Evolutionary conservation across 2,797 vertebrate species (phyloP).

Genomic region (Peromyscus attwateri): DNA sequence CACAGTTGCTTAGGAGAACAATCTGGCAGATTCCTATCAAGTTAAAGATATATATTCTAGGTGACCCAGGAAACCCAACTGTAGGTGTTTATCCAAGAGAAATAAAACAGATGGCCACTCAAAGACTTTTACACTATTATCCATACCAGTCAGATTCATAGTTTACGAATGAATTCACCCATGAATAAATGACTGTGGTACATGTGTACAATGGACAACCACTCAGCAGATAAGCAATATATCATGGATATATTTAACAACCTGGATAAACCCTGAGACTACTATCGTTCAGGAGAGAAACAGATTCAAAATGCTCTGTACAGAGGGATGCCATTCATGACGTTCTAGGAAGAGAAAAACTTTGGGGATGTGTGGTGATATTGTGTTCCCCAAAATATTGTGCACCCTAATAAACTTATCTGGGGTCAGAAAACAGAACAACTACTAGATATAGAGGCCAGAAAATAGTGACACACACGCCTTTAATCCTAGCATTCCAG

Average conservation of each 20-base stretch:
- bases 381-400: too few relatives aligned
- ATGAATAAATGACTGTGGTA: neutral
- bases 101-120: slow-evolving; percentile 14
- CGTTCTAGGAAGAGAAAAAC: neutral
- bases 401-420: too few relatives aligned
- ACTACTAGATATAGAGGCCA: too few relatives aligned
- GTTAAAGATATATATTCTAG: neutral
- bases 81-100: neutral
- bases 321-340: neutral
- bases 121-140: slow-evolving; percentile 8
- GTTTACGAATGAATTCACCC: neutral
- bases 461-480: too few relatives aligned
- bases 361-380: too few relatives aligned
- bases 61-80: neutral
- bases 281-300: slow-evolving; percentile 5
- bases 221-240: neutral
- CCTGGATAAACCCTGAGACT: neutral
- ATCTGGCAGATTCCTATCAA: neutral
- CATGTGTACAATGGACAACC: neutral
- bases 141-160: neutral
- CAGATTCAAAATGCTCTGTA: neutral
- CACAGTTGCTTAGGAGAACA: neutral
- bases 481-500: too few relatives aligned
- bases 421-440: too few relatives aligned
- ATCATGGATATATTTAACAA: neutral